Conservation (phyloP, 2,888 invertebrate species). For the Thysanoteuthis rhombus region DNA sequence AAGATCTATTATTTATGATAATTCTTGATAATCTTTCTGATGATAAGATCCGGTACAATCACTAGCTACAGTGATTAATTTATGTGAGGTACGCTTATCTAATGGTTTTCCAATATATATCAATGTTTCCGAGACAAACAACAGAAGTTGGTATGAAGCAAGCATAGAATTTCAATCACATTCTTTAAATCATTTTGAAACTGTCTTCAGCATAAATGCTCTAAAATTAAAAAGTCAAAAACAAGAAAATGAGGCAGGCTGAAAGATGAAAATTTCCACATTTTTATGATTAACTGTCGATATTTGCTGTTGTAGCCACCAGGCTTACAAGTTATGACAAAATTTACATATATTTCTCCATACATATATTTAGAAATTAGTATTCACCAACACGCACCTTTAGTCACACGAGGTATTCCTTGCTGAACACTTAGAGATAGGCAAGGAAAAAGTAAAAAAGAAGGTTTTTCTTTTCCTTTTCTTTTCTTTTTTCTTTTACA, state of each 20-base stretch:
- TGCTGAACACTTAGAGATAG: background rate
- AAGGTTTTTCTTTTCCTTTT: background rate
- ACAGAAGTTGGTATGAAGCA: background rate
- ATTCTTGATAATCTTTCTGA: too few relatives aligned
- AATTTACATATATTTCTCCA: constrained; percentile 12
- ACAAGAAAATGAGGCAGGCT: background rate
- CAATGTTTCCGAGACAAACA: background rate
- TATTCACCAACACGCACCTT: background rate
- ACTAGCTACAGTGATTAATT: too few relatives aligned
- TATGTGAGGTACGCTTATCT: too few relatives aligned
- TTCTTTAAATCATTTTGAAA: background rate
- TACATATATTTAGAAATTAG: background rate
- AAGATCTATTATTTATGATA: too few relatives aligned
- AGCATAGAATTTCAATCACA: background rate
- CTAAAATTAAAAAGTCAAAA: background rate
- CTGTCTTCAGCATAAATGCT: background rate
- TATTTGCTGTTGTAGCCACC: background rate
- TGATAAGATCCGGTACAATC: too few relatives aligned
- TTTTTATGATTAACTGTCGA: background rate
- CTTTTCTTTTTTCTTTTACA: too few relatives aligned
- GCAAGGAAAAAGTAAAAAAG: background rate
- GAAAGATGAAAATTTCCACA: background rate
- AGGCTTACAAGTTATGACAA: background rate
- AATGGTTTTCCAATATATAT: too few relatives aligned
- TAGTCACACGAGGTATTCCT: background rate